Evolutionary conservation across 2,797 vertebrate genomes (phyloP), one percentile per base, ranked within the genome.

Genomic region (Clangula hyemalis): DNA sequence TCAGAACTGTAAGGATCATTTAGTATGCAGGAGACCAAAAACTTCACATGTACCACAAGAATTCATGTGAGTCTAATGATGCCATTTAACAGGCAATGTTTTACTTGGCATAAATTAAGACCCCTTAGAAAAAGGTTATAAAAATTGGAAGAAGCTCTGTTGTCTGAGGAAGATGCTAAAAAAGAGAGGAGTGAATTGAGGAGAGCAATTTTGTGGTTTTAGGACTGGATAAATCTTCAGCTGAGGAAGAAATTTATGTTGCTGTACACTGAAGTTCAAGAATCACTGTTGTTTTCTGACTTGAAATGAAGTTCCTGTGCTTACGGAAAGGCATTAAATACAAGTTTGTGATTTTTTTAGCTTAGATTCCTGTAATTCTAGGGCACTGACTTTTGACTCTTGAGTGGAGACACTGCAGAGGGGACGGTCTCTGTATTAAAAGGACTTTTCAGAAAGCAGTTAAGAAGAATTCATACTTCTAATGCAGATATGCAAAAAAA

Each of bases 91-190:
- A 95, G 89, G 83, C 65, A 68, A 30, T 68, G 81, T 91, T 76
- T 90, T 96, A 96, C 89, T 97, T 95, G 91, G 93, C 72, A 54
- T 94, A 92, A 94, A 92, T 95, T 93, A 94, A 93, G 93, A 95
- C 58, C 78, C 53, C 53, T 94, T 95, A 96, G 86, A 95, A 96
- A 94, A 94, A 89, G 49, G 24, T 79, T 75, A 17, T 73, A 92
- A 95, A 95, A 95, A 90, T 24, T 73, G 70, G 18, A 77, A 83
- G 41, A 68, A 91, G 41, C 58, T 60, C 17, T 85, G 9, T 64
- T 69, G 74, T 88, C 83, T 96, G 77, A 51, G 64, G 86, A 89
- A 90, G 87, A 72, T 91, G 71, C 84, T 88, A 61, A 87, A 93
- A 92, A 83, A 93, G 51, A 93, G 54, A 76, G 49, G 72, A 92